A percentile compares a stretch with the other conserved stretches of the same genome.
Evolutionary conservation across 2,113 vertebrate species (phyloP).

Genomic region (Passer montanus): DNA sequence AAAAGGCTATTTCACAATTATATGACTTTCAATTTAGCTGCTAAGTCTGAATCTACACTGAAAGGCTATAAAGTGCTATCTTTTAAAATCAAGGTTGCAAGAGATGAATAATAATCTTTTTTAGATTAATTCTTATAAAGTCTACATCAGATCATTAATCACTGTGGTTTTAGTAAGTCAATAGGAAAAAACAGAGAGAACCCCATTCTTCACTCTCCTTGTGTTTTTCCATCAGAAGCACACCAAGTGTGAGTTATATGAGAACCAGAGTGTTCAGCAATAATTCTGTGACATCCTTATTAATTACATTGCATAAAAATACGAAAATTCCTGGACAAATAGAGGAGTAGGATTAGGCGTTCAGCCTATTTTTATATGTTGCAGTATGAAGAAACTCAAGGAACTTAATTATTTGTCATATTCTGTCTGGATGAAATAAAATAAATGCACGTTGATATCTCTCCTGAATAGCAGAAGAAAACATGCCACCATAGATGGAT

Average conservation of each 20-base stretch:
- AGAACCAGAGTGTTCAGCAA: background rate
- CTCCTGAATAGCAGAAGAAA: background rate
- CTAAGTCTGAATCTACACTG: background rate
- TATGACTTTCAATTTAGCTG: background rate
- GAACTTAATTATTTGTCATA: background rate
- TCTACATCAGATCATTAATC: background rate
- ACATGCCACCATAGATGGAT: rapidly evolving
- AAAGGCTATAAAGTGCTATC: background rate
- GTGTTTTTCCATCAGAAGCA: background rate
- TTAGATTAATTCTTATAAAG: background rate
- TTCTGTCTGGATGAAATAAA: background rate
- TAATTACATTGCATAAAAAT: background rate
- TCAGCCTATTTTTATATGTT: background rate
- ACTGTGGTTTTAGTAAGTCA: background rate
- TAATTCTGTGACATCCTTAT: background rate
- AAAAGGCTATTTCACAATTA: background rate
- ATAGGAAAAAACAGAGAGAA: background rate
- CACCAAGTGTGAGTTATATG: background rate
- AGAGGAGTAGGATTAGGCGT: background rate
- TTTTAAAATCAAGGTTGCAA: background rate
- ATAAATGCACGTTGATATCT: background rate
- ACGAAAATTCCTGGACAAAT: background rate
- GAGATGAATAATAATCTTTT: background rate
- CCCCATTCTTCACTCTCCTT: background rate
- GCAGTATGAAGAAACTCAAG: background rate